Evolutionary conservation across 2,888 invertebrate species (phyloP).

Genomic region (Xestia xanthographa): DNA sequence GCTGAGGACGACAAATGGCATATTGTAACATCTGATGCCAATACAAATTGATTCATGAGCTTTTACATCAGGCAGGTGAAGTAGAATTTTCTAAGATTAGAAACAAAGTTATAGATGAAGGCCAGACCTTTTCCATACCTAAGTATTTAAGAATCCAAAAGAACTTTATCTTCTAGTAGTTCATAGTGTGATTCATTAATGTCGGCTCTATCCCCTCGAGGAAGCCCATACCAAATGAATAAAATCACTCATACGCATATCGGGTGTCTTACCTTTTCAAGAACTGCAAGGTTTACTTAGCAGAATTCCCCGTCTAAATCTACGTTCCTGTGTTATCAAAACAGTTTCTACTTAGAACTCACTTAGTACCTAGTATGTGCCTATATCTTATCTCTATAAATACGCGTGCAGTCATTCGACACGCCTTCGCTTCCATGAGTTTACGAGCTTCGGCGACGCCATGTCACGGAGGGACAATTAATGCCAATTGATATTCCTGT

Average conservation of each 20-base stretch:
- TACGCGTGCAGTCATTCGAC: conserved; percentile 41
- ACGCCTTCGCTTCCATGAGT: conserved; percentile 47
- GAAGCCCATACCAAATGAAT: neutral
- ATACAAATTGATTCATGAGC: neutral
- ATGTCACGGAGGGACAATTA: conserved; percentile 24
- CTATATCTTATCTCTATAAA: conserved; percentile 48
- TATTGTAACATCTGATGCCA: neutral
- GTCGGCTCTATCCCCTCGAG: neutral
- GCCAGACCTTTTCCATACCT: neutral
- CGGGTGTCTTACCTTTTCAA: neutral
- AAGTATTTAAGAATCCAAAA: neutral
- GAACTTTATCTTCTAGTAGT: neutral
- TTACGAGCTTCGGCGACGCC: conserved; percentile 46
- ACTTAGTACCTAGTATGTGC: conserved; percentile 5
- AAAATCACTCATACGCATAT: neutral
- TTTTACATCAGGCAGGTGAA: neutral
- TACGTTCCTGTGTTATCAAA: conserved; percentile 18
- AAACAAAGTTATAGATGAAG: too few species aligned
- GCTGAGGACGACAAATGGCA: neutral
- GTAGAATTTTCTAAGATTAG: neutral
- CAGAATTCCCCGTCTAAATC: neutral
- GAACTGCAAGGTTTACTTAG: neutral
- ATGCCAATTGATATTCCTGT: conserved; percentile 36
- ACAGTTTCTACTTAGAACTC: conserved; percentile 14
- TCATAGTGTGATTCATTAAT: neutral